Evolutionary conservation across 2,888 invertebrate species (phyloP).

Genomic region (Rosalia funebris): DNA sequence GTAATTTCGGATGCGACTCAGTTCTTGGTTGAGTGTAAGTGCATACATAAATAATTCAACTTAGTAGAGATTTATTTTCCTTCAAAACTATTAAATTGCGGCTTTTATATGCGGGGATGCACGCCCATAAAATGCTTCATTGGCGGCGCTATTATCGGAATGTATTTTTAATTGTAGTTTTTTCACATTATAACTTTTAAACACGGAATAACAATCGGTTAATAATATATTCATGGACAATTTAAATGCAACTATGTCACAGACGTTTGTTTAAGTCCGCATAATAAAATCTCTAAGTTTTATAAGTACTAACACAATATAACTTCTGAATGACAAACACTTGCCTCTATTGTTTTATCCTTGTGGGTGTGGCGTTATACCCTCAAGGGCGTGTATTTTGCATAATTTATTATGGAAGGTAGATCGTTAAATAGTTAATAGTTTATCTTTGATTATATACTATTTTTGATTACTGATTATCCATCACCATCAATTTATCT

Average conservation of each 20-base stretch:
- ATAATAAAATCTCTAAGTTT: slow-evolving; percentile 24
- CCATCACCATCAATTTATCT: no score
- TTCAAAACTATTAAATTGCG: slow-evolving; percentile 18
- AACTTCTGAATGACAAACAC: slow-evolving; percentile 25
- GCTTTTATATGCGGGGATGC: slow-evolving; percentile 16
- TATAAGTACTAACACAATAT: slow-evolving; percentile 24
- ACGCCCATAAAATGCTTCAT: slow-evolving; percentile 11
- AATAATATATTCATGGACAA: slow-evolving; percentile 21
- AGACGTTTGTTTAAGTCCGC: slow-evolving; percentile 12
- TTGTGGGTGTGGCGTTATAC: slow-evolving; percentile 15
- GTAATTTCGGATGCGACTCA: slow-evolving; percentile 5
- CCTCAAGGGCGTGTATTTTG: slow-evolving; percentile 18
- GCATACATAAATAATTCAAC: neutral
- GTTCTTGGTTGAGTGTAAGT: neutral
- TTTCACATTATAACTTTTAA: slow-evolving; percentile 15
- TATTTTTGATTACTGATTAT: no score
- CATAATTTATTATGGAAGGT: slow-evolving; percentile 15
- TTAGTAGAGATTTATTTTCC: neutral
- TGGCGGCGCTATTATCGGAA: slow-evolving; percentile 11
- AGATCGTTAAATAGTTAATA: slow-evolving; percentile 3
- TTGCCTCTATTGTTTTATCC: slow-evolving; percentile 22
- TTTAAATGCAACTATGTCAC: slow-evolving; percentile 29
- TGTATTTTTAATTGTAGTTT: slow-evolving; percentile 17
- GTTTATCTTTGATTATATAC: neutral
- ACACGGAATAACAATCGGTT: slow-evolving; percentile 16